phyloP scores from a whole-genome alignment of 2,797 vertebrate species.

The Scarus forsteni region DNA sequence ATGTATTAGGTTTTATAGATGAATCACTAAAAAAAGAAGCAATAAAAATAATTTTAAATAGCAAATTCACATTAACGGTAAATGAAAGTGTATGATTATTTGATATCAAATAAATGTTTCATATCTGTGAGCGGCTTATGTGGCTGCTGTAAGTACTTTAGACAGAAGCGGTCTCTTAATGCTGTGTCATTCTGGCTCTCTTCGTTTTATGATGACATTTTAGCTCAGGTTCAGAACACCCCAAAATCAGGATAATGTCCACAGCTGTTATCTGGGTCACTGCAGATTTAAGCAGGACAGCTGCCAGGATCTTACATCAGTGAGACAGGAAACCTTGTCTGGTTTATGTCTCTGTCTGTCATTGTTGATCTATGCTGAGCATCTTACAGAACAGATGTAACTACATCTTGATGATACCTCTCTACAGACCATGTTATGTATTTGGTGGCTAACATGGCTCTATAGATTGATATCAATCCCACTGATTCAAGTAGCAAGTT shows the following conservation, averaged over 20 bases:
- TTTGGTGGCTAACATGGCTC: too few relatives aligned
- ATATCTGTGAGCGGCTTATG: not conserved
- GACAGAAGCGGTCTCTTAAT: conserved; percentile 5
- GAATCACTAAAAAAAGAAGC: not conserved
- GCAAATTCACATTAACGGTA: not conserved
- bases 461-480: too few relatives aligned
- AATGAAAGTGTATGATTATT: not conserved
- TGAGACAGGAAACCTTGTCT: not conserved
- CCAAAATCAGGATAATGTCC: conserved; percentile 21
- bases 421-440: too few relatives aligned
- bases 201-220: conserved; percentile 9
- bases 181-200: conserved; percentile 3
- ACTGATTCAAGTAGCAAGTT: too few relatives aligned
- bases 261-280: conserved; percentile 33
- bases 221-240: conserved; percentile 17
- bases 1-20: not conserved
- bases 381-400: too few relatives aligned
- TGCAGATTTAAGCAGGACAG: conserved; percentile 24
- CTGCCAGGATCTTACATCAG: conserved; percentile 21
- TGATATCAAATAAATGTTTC: not conserved
- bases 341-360: not conserved
- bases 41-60: not conserved
- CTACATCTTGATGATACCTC: too few relatives aligned
- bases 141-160: not conserved
- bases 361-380: not conserved